These are phyloP conservation scores for Odontophorus gujanensis DNA, from an alignment of 2,113 vertebrate genomes.

Conservation along the genomic window DNA sequence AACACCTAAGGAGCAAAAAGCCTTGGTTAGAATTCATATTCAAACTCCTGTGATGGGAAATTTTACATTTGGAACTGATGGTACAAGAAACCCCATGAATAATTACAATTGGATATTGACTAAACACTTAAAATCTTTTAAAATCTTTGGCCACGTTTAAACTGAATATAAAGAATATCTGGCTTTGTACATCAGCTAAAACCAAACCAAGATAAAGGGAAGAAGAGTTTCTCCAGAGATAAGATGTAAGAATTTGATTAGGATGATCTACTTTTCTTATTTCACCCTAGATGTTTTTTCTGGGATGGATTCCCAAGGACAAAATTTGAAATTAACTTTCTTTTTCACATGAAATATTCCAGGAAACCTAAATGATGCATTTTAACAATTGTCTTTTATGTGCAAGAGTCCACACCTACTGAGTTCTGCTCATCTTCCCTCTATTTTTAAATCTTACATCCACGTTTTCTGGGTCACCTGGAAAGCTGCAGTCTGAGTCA, in stretches of 20 bases:
- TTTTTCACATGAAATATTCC: background rate
- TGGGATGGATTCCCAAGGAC: background rate
- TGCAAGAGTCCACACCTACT: background rate
- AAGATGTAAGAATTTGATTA: background rate
- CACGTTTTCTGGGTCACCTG: background rate
- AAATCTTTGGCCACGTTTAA: conserved; percentile 16
- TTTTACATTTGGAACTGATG: conserved; percentile 4
- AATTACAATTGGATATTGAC: conserved; percentile 34
- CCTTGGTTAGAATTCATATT: background rate
- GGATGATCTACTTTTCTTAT: background rate
- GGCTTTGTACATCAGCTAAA: background rate
- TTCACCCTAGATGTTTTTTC: background rate
- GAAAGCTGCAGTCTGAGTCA: background rate
- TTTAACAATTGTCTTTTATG: background rate
- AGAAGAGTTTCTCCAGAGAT: background rate
- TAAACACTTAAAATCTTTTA: conserved; percentile 29
- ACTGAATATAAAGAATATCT: background rate
- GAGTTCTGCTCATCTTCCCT: background rate
- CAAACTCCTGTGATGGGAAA: fast-evolving
- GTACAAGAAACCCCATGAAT: conserved; percentile 12
- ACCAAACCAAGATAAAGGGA: background rate
- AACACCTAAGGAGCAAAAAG: background rate
- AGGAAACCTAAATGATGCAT: background rate
- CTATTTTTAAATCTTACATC: background rate
- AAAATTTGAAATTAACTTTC: background rate